Evolutionary conservation across 2,797 vertebrate genomes (phyloP).

Genomic region (Enoplosus armatus): DNA sequence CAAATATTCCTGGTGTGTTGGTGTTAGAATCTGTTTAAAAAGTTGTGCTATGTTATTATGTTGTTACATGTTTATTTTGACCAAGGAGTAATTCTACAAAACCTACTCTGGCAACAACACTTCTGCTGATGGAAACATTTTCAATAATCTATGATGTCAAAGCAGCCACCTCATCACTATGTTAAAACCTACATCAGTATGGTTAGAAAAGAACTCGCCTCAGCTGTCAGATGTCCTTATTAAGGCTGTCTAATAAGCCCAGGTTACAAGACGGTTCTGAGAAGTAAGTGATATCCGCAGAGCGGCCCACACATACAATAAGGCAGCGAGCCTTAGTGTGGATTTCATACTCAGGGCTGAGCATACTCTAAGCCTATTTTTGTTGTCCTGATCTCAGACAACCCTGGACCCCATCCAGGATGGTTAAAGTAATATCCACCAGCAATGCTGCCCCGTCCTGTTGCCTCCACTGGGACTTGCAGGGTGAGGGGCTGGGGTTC

Average conservation of each 20-base stretch:
- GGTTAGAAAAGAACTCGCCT: constrained; percentile 65
- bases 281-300: constrained; percentile 79
- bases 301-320: constrained; percentile 76
- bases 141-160: constrained; percentile 45
- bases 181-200: constrained; percentile 67
- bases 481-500: constrained; percentile 16
- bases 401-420: constrained; percentile 78
- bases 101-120: background rate
- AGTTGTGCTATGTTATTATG: background rate
- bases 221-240: constrained; percentile 83
- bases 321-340: constrained; percentile 68
- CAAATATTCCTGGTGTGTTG: background rate
- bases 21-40: background rate
- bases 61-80: background rate
- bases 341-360: constrained; percentile 81
- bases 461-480: constrained; percentile 50
- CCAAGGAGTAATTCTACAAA: background rate
- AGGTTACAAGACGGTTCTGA: constrained; percentile 81
- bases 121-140: constrained; percentile 58
- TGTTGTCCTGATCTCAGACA: constrained; percentile 81
- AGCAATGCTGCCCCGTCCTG: constrained; percentile 65
- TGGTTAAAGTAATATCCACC: constrained; percentile 73
- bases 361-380: constrained; percentile 84
- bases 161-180: constrained; percentile 51
- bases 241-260: constrained; percentile 82